phyloP scores from a whole-genome alignment of 2,888 invertebrate species.

The Blastobasis adustella region DNA sequence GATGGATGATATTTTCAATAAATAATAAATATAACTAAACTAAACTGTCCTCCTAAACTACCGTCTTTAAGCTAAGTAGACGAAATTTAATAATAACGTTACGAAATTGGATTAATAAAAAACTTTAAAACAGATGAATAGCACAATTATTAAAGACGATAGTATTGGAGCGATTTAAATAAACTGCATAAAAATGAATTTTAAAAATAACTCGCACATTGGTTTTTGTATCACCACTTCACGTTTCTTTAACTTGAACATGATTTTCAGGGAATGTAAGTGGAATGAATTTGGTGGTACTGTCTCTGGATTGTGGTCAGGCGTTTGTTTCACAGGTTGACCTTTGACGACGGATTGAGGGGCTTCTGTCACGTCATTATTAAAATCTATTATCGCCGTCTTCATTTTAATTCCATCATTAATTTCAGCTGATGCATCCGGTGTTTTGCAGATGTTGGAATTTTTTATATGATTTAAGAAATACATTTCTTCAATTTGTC shows the following conservation, averaged over 20 bases:
- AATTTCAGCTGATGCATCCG: slow-evolving; percentile 67
- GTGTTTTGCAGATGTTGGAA: slow-evolving; percentile 66
- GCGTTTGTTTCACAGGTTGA: slow-evolving; percentile 58
- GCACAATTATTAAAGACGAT: slow-evolving; percentile 21
- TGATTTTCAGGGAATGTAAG: slow-evolving; percentile 67
- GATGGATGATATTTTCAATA: slow-evolving; percentile 37
- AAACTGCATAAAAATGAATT: slow-evolving; percentile 55
- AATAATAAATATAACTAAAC: slow-evolving; percentile 47
- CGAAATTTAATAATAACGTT: not conserved
- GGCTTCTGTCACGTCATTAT: slow-evolving; percentile 67
- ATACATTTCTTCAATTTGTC: too few species aligned
- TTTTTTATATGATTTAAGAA: slow-evolving; percentile 28
- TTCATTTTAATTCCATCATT: slow-evolving; percentile 50
- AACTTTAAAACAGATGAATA: too few species aligned
- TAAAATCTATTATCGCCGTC: slow-evolving; percentile 35
- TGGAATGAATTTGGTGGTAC: slow-evolving; percentile 68
- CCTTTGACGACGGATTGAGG: slow-evolving; percentile 63
- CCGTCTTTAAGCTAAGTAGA: slow-evolving; percentile 24
- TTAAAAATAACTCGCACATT: slow-evolving; percentile 57
- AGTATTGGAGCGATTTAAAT: slow-evolving; percentile 50
- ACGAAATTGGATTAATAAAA: too few species aligned
- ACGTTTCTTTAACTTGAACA: slow-evolving; percentile 56
- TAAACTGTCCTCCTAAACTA: slow-evolving; percentile 38
- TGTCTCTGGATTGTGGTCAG: slow-evolving; percentile 47
- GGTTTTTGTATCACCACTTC: slow-evolving; percentile 67